Percentiles rank a stretch among this genome's conserved stretches.
Conservation (phyloP, 2,797 vertebrate genomes). For the Choloepus didactylus region DNA sequence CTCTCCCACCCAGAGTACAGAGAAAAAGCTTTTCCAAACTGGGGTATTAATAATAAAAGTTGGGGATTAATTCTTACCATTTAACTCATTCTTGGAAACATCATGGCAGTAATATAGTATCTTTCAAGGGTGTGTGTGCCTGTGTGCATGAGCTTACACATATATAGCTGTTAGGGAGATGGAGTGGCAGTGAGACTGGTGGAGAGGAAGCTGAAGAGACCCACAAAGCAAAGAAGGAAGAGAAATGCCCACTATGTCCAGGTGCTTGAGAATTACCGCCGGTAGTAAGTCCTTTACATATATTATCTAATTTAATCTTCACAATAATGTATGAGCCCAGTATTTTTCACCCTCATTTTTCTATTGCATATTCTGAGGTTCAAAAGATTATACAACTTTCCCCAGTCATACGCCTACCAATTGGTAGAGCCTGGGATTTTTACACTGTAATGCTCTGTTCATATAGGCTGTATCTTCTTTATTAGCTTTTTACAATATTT, state of each 20-base stretch:
- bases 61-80: background rate
- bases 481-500: constrained; percentile 26
- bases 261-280: background rate
- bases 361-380: background rate
- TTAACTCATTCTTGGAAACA: constrained; percentile 7
- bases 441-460: background rate
- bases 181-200: background rate
- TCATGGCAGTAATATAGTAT: background rate
- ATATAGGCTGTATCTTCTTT: background rate
- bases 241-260: background rate
- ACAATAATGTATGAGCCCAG: background rate
- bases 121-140: background rate
- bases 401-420: background rate
- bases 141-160: background rate
- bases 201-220: background rate
- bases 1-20: background rate
- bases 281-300: background rate
- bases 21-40: background rate
- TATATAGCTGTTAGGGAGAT: background rate
- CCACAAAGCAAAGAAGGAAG: background rate
- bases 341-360: background rate
- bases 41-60: background rate
- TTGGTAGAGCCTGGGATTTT: background rate
- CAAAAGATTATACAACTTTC: background rate
- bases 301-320: background rate